phyloP scores from a whole-genome alignment of 2,797 vertebrate genomes.

The Heliangelus exortis region DNA sequence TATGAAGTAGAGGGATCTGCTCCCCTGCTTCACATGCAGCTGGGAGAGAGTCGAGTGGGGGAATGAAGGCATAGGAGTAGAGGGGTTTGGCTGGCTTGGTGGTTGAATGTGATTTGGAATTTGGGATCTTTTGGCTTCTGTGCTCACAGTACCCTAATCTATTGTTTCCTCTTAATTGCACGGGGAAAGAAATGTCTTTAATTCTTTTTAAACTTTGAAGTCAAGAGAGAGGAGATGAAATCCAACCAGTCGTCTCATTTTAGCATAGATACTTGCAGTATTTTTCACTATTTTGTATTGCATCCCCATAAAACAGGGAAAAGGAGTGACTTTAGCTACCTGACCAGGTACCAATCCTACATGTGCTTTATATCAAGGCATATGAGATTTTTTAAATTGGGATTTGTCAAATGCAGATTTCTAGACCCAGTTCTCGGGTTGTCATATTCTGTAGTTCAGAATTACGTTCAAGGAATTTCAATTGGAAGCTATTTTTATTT shows the following conservation, averaged over 20 bases:
- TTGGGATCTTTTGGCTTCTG: constrained; percentile 41
- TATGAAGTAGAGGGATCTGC: constrained; percentile 28
- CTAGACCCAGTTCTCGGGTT: background rate
- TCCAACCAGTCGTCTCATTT: background rate
- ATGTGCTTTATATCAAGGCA: background rate
- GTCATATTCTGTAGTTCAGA: background rate
- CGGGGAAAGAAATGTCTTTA: background rate
- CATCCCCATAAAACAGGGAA: background rate
- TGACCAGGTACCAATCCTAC: background rate
- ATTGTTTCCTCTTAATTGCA: constrained; percentile 7
- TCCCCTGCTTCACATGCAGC: constrained; percentile 18
- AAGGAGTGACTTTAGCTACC: background rate
- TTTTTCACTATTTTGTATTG: background rate
- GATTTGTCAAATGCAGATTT: background rate
- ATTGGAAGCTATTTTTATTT: constrained; percentile 40
- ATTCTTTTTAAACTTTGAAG: background rate
- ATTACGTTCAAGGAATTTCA: constrained; percentile 32
- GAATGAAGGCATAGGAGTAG: background rate
- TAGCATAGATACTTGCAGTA: background rate
- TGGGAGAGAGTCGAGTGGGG: background rate
- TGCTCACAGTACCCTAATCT: background rate
- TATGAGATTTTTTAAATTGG: background rate
- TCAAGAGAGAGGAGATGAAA: background rate
- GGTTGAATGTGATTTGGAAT: constrained; percentile 19
- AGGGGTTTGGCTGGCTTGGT: background rate